phyloP scores from a whole-genome alignment of 2,888 invertebrate genomes.

The Dendrolimus houi region DNA sequence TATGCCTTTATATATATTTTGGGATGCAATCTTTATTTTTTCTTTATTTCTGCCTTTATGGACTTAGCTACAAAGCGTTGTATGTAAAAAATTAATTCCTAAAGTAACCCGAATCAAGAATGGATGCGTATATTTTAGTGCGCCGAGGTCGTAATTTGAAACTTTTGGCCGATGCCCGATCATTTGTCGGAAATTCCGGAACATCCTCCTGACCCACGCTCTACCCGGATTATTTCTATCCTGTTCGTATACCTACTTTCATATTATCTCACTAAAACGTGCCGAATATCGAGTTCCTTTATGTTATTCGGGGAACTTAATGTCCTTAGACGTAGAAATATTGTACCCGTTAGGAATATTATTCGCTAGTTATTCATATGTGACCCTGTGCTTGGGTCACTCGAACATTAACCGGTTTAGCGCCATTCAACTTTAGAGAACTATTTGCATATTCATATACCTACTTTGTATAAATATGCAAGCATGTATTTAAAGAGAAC shows the following conservation, averaged over 20 bases:
- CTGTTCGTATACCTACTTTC: constrained; percentile 11
- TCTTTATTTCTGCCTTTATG: no score
- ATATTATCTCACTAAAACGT: constrained; percentile 7
- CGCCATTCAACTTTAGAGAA: no score
- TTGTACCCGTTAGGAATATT: no score
- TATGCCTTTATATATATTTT: no score
- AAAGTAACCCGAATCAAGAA: constrained; percentile 30
- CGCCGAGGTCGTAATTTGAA: constrained; percentile 41
- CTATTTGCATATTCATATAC: no score
- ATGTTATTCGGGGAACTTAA: neutral
- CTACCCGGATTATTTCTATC: constrained; percentile 30
- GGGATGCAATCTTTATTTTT: no score
- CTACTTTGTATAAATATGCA: no score
- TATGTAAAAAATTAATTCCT: constrained; percentile 21
- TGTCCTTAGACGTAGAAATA: neutral
- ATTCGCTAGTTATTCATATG: no score
- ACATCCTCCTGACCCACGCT: constrained; percentile 28
- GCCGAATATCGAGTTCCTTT: constrained; percentile 1
- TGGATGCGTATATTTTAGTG: constrained; percentile 34
- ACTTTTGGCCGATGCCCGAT: constrained; percentile 34
- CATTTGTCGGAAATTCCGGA: constrained; percentile 44
- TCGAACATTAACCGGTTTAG: no score
- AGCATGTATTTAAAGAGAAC: no score
- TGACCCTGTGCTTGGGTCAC: no score
- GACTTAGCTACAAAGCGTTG: no score